Percentiles rank a stretch among this genome's conserved stretches.
Conservation (phyloP, 2,888 invertebrate species). For the Leptinotarsa peninsularis region DNA sequence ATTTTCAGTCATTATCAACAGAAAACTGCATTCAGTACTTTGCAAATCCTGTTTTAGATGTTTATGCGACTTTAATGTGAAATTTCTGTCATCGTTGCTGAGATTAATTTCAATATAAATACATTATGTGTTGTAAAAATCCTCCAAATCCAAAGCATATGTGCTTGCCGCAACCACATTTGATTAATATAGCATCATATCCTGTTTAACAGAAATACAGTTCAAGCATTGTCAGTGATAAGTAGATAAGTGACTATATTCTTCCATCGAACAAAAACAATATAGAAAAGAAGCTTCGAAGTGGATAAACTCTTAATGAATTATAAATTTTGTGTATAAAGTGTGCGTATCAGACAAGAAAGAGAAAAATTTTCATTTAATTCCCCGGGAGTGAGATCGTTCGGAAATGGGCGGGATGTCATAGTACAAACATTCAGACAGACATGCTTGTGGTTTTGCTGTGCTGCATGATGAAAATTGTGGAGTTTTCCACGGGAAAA, state of each 20-base stretch:
- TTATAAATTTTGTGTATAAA: background rate
- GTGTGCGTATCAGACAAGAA: background rate
- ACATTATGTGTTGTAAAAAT: constrained; percentile 23
- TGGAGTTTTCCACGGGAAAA: constrained; percentile 68
- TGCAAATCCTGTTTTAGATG: background rate
- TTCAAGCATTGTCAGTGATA: constrained; percentile 32
- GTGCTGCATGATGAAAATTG: constrained; percentile 74
- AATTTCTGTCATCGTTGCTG: background rate
- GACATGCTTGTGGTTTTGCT: constrained; percentile 71
- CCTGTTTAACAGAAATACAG: constrained; percentile 49
- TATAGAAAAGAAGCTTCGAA: background rate
- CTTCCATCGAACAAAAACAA: constrained; percentile 1
- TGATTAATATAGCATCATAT: constrained; percentile 49
- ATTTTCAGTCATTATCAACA: background rate
- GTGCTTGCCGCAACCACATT: constrained; percentile 37
- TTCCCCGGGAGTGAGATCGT: background rate
- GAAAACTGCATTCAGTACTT: background rate
- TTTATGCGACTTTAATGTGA: background rate
- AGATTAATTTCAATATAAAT: constrained; percentile 1
- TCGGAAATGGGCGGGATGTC: constrained; percentile 36
- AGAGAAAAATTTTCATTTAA: background rate
- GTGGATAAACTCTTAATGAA: background rate
- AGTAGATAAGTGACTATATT: background rate
- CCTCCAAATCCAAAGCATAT: constrained; percentile 26
- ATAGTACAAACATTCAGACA: constrained; percentile 37